phyloP scores from a whole-genome alignment of 2,113 vertebrate genomes.

The Centrocercus urophasianus region DNA sequence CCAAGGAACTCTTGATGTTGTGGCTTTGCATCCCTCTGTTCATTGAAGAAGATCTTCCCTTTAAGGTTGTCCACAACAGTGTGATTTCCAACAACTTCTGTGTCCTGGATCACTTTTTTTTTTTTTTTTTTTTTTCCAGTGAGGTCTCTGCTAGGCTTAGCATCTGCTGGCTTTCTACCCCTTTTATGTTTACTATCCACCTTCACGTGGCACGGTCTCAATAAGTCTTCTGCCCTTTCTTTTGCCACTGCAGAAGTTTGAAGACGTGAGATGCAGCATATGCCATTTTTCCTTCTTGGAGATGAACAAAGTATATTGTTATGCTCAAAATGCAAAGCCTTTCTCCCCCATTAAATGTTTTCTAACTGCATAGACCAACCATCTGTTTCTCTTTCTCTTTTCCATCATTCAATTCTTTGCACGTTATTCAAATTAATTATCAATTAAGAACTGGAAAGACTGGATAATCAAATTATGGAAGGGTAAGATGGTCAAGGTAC shows the following conservation, averaged over 20 bases:
- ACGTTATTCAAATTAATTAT: slow-evolving; percentile 61
- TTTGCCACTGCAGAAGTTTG: neutral
- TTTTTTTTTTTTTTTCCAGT: neutral
- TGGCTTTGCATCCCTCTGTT: neutral
- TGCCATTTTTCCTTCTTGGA: neutral
- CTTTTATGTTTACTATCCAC: neutral
- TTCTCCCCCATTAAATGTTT: slow-evolving; percentile 2
- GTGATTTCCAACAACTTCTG: fast-evolving
- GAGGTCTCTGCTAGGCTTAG: neutral
- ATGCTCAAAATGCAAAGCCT: neutral
- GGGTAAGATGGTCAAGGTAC: slow-evolving; percentile 1
- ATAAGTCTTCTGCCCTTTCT: neutral
- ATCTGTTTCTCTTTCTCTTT: slow-evolving; percentile 56
- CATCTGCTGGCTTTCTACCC: neutral
- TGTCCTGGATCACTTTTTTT: neutral
- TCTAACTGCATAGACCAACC: slow-evolving; percentile 31
- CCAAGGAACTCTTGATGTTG: neutral
- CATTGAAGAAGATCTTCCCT: neutral
- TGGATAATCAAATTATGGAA: slow-evolving; percentile 50
- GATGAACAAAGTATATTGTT: slow-evolving; percentile 27
- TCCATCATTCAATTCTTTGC: slow-evolving; percentile 42
- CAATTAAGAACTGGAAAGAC: slow-evolving; percentile 45
- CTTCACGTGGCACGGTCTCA: neutral
- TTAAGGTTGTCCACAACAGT: neutral
- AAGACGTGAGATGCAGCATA: neutral